These are phyloP conservation scores for Drosophila kepulauana DNA, from an alignment of 1,140 invertebrate species.

Conservation along the genomic window DNA sequence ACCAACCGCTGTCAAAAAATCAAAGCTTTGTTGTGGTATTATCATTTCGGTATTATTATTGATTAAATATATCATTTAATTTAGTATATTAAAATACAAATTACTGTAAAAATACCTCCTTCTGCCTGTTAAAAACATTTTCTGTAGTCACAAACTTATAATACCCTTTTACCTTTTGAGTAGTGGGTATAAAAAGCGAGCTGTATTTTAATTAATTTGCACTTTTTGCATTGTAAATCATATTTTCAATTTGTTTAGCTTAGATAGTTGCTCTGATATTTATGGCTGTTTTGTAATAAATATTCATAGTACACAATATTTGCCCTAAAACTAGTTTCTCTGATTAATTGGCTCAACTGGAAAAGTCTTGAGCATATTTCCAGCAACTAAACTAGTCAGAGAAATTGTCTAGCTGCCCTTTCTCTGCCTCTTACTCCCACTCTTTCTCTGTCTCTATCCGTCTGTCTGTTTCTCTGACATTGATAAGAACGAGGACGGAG, in stretches of 20 bases:
- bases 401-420: not conserved
- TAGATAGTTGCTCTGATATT: not conserved
- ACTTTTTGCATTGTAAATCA: not conserved
- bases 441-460: not conserved
- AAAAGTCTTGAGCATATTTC: slow-evolving; percentile 25
- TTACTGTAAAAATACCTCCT: too few species aligned
- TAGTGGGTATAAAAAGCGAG: not conserved
- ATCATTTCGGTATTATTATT: too few species aligned
- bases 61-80: too few species aligned
- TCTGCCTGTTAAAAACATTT: too few species aligned
- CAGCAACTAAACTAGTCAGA: not conserved
- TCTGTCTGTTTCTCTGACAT: slow-evolving; percentile 30
- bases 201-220: not conserved
- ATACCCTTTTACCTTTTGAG: too few species aligned
- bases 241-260: slow-evolving; percentile 9
- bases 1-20: too few species aligned
- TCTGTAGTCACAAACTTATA: too few species aligned
- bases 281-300: slow-evolving; percentile 16
- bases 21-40: too few species aligned
- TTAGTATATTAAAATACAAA: too few species aligned
- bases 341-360: slow-evolving; percentile 25
- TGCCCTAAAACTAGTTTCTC: not conserved
- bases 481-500: slow-evolving; percentile 45
- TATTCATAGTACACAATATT: not conserved
- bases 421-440: not conserved